Conservation (phyloP, 2,113 vertebrate genomes). For the Oreamnos americanus region DNA sequence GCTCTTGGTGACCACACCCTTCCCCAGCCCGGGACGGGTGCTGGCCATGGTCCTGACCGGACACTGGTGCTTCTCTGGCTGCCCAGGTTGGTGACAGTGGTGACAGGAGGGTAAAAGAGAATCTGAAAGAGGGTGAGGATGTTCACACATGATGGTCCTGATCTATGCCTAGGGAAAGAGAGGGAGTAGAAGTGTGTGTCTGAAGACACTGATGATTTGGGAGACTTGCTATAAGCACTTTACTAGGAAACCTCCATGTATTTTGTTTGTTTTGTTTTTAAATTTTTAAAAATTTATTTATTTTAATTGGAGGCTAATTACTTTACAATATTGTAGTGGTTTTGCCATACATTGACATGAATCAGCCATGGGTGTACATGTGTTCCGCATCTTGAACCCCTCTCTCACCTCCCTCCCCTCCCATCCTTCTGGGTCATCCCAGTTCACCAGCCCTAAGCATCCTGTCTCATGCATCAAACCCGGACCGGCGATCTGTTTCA, state of each 20-base stretch:
- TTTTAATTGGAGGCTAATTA: background rate
- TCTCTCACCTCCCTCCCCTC: background rate
- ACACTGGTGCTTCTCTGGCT: background rate
- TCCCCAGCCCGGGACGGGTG: accelerated
- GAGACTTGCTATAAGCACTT: background rate
- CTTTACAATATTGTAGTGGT: background rate
- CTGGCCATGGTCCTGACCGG: background rate
- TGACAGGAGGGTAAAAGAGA: background rate
- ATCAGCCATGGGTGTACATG: background rate
- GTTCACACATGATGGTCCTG: background rate
- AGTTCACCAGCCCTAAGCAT: background rate
- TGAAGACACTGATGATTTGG: background rate
- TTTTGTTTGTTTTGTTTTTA: background rate
- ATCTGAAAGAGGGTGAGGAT: background rate
- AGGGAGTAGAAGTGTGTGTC: background rate
- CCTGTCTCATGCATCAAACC: background rate
- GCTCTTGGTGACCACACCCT: no score
- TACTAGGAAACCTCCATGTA: background rate
- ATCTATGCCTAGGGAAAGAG: background rate
- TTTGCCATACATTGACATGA: background rate
- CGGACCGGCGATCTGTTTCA: background rate
- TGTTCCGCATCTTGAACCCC: background rate
- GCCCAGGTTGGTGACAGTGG: background rate
- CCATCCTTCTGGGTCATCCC: background rate
- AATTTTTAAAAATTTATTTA: background rate